Conservation (phyloP, 1,140 invertebrate species). For the Drosophila bocki region DNA sequence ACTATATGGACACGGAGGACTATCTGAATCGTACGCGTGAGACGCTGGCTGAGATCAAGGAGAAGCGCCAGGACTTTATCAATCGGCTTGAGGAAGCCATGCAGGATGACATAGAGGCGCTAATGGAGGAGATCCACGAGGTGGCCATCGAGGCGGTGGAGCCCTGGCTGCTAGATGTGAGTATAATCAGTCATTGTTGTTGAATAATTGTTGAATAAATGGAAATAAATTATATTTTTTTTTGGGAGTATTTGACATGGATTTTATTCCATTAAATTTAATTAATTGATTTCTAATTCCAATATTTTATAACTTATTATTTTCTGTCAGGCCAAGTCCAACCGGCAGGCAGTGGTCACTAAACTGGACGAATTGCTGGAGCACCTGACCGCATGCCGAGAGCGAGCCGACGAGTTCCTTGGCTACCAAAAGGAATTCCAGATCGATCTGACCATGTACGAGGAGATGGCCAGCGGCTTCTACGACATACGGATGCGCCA, state of each 20-base stretch:
- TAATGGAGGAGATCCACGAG: constrained; percentile 86
- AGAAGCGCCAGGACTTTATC: constrained; percentile 86
- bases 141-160: constrained; percentile 85
- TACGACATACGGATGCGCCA: constrained; percentile 91
- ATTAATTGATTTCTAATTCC: no score
- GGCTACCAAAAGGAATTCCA: constrained; percentile 90
- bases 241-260: no score
- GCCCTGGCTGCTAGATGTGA: constrained; percentile 66
- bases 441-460: constrained; percentile 92
- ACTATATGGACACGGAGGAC: constrained; percentile 87
- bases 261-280: no score
- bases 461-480: constrained; percentile 91
- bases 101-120: constrained; percentile 86
- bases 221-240: no score
- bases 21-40: constrained; percentile 86
- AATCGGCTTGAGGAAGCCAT: constrained; percentile 86
- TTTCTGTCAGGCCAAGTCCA: constrained; percentile 84
- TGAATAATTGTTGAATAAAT: neutral
- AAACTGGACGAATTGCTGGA: constrained; percentile 88
- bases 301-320: no score
- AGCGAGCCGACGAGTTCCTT: constrained; percentile 89
- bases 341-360: constrained; percentile 87
- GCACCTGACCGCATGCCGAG: constrained; percentile 87
- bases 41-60: constrained; percentile 80
- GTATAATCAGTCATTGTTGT: neutral